Evolutionary conservation across 2,113 vertebrate genomes (phyloP).

Genomic region (Seriola aureovittata): DNA sequence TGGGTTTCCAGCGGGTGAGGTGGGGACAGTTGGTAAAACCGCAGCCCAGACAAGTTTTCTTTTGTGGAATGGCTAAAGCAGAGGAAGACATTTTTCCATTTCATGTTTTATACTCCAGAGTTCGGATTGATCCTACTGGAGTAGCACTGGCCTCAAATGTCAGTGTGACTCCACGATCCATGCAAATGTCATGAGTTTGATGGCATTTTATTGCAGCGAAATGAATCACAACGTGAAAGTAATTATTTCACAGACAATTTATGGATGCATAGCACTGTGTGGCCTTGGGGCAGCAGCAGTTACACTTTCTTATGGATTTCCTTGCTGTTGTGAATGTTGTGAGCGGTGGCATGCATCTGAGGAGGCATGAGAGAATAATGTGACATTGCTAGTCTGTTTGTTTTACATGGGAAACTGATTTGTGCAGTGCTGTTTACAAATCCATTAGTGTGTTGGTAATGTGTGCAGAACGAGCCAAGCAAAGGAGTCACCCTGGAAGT

Average conservation of each 20-base stretch:
- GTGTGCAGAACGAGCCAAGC: conserved; percentile 33
- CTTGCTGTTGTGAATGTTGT: conserved; percentile 32
- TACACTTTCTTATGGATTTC: conserved; percentile 41
- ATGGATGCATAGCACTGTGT: conserved; percentile 8
- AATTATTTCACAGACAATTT: conserved; percentile 56
- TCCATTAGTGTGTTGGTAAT: conserved; percentile 49
- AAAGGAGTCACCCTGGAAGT: conserved; percentile 44
- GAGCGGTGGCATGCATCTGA: conserved; percentile 15
- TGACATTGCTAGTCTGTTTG: conserved; percentile 24
- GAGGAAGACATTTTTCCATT: conserved; percentile 60
- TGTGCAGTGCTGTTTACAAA: conserved; percentile 60
- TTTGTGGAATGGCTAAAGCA: conserved; percentile 62
- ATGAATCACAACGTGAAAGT: conserved; percentile 37
- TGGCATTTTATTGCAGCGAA: conserved; percentile 36
- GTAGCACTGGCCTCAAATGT: conserved; percentile 42
- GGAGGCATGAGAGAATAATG: conserved; percentile 46
- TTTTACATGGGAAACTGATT: conserved; percentile 39
- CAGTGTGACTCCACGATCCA: conserved; percentile 25
- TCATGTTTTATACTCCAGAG: conserved; percentile 47
- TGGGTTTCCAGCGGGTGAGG: conserved; percentile 69
- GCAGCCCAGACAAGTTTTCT: conserved; percentile 60
- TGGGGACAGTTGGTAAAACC: conserved; percentile 68
- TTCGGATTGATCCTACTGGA: conserved; percentile 48
- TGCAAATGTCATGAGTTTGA: conserved; percentile 59
- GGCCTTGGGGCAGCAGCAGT: conserved; percentile 34